Evolutionary conservation across 1,140 invertebrate species (phyloP).

Genomic region (Probaryconus sp.): DNA sequence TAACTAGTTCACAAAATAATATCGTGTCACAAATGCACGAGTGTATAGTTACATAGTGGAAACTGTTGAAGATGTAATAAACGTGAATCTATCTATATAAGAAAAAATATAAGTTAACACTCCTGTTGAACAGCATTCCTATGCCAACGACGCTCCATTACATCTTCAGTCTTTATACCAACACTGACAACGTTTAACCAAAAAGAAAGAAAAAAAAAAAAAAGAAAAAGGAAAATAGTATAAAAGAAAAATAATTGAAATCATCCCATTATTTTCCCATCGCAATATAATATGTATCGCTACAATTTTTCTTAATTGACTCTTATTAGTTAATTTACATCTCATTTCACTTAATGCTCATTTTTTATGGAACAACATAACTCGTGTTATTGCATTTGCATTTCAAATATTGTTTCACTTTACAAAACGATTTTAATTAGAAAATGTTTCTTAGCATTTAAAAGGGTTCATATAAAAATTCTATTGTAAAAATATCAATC

Average conservation of each 20-base stretch:
- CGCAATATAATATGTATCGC: not conserved
- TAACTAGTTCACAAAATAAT: slow-evolving; percentile 25
- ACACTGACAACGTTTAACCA: no score
- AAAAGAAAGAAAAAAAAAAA: not conserved
- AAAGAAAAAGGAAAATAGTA: not conserved
- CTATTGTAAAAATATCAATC: no score
- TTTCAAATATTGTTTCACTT: no score
- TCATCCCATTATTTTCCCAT: not conserved
- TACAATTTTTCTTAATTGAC: slow-evolving; percentile 7
- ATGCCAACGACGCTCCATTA: slow-evolving; percentile 42
- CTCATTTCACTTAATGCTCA: not conserved
- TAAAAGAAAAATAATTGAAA: slow-evolving; percentile 11
- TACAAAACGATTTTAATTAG: no score
- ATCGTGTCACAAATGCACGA: slow-evolving; percentile 1
- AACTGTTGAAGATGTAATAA: slow-evolving; percentile 16
- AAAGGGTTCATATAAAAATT: no score
- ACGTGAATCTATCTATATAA: slow-evolving; percentile 28
- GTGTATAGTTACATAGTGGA: slow-evolving; percentile 2
- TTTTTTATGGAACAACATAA: no score
- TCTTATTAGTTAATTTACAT: slow-evolving; percentile 16
- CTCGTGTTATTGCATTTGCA: no score
- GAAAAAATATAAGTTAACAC: slow-evolving; percentile 29
- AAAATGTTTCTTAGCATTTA: no score
- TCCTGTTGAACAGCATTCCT: slow-evolving; percentile 49
- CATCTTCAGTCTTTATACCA: slow-evolving; percentile 33